Evolutionary conservation across 1,140 invertebrate species (phyloP).

Genomic region (Papilio polytes): DNA sequence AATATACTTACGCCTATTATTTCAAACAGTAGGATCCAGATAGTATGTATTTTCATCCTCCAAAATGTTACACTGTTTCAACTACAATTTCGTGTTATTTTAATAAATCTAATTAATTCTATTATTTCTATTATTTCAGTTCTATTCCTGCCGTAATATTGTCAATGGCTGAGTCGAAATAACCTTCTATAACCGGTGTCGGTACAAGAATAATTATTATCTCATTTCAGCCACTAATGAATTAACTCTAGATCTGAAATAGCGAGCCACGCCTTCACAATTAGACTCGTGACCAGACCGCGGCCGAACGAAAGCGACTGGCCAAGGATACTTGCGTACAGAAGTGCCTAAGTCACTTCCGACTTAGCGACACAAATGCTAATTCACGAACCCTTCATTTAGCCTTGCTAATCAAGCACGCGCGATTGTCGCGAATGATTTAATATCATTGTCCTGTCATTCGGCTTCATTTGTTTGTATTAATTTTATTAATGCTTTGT

Average conservation of each 20-base stretch:
- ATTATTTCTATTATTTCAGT: background rate
- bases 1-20: background rate
- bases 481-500: background rate
- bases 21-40: background rate
- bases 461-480: background rate
- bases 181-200: background rate
- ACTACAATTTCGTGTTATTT: background rate
- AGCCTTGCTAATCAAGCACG: conserved; percentile 16
- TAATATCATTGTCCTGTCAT: background rate
- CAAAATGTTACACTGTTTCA: background rate
- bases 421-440: conserved; percentile 21
- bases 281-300: conserved; percentile 20
- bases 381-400: conserved; percentile 34
- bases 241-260: conserved; percentile 24
- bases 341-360: conserved; percentile 29
- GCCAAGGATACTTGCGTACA: conserved; percentile 22
- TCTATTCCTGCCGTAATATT: background rate
- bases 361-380: conserved; percentile 27
- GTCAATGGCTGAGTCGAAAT: background rate
- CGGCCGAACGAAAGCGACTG: conserved; percentile 25
- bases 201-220: conserved; percentile 4
- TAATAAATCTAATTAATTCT: no score
- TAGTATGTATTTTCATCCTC: background rate
- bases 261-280: conserved; percentile 16
- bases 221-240: conserved; percentile 12